Percentiles rank a stretch among this genome's conserved stretches.
Conservation (phyloP, 1,140 invertebrate genomes). For the Probaryconus sp. region DNA sequence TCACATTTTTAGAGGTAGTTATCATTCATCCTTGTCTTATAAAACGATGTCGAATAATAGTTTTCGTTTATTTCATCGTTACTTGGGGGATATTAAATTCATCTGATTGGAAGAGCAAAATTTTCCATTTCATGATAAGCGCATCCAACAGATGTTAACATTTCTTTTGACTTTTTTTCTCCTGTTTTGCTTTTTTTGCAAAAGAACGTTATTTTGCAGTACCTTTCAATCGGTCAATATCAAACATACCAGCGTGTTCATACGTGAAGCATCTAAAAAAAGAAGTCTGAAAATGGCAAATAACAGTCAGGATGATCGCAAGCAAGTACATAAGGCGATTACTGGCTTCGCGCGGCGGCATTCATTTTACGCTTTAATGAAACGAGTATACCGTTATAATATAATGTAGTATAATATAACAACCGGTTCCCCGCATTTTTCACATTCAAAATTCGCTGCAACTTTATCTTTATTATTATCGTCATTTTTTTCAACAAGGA, state of each 20-base stretch:
- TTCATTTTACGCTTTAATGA: slow-evolving; percentile 46
- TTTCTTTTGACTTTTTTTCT: no score
- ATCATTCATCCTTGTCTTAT: no score
- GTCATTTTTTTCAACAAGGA: slow-evolving; percentile 12
- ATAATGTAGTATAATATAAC: slow-evolving; percentile 55
- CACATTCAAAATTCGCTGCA: slow-evolving; percentile 35
- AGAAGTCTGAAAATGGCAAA: slow-evolving; percentile 9
- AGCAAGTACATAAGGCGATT: slow-evolving; percentile 38
- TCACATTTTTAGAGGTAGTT: no score
- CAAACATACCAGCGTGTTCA: slow-evolving; percentile 25
- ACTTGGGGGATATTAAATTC: no score
- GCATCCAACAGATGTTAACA: no score
- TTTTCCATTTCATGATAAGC: no score
- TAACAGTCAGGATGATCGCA: slow-evolving; percentile 16
- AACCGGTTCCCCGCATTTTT: slow-evolving; percentile 41
- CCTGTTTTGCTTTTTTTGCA: no score
- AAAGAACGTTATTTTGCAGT: slow-evolving; percentile 3
- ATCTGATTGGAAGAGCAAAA: no score
- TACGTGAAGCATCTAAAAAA: slow-evolving; percentile 7
- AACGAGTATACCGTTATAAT: slow-evolving; percentile 48
- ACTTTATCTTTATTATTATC: slow-evolving; percentile 39
- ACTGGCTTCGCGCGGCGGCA: slow-evolving; percentile 8
- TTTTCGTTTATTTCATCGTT: no score
- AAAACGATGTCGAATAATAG: no score
- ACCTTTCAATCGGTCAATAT: slow-evolving; percentile 25